Conservation (phyloP, 2,797 vertebrate species). For the Scyliorhinus canicula region DNA sequence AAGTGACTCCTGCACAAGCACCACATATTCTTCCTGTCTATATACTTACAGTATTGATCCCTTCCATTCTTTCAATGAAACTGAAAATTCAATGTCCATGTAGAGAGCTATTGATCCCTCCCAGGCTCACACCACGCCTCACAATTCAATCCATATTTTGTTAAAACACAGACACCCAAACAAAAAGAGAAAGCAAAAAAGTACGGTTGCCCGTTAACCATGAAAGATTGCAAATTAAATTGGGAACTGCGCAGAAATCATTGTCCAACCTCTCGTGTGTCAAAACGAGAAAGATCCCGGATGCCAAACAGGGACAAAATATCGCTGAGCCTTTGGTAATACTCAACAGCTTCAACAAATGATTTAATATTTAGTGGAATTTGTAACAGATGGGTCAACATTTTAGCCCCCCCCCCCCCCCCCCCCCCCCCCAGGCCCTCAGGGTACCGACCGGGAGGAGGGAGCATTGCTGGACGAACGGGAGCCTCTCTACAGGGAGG, state of each 20-base stretch:
- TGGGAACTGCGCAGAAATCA: constrained; percentile 1
- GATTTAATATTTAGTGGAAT: too few relatives aligned
- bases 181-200: not conserved
- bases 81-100: not conserved
- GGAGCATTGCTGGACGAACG: too few relatives aligned
- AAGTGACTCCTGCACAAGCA: constrained; percentile 35
- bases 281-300: not conserved
- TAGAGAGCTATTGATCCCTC: constrained; percentile 3
- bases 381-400: not conserved
- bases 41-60: constrained; percentile 31
- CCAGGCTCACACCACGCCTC: not conserved
- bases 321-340: not conserved
- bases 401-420: too few relatives aligned
- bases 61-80: not conserved
- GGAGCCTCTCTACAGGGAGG: too few relatives aligned
- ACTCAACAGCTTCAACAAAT: not conserved
- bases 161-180: not conserved
- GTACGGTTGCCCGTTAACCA: not conserved
- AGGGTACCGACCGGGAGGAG: too few relatives aligned
- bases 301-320: too few relatives aligned
- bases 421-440: too few relatives aligned
- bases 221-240: constrained; percentile 6
- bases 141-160: constrained; percentile 31
- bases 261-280: not conserved
- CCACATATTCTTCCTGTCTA: constrained; percentile 19